phyloP scores from a whole-genome alignment of 2,113 vertebrate genomes.

The Misgurnus mizolepis region DNA sequence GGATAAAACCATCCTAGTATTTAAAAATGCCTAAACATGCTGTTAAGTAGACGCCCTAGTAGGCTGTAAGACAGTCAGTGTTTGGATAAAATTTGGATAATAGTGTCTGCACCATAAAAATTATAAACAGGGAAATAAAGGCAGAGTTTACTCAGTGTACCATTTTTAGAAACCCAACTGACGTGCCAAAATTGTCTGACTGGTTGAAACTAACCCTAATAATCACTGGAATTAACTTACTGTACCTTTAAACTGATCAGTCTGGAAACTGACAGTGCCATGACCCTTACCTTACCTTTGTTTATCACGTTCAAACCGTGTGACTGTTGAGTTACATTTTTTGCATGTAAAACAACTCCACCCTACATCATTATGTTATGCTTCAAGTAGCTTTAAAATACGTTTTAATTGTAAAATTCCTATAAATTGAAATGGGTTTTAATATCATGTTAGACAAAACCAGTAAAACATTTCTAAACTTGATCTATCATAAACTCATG shows the following conservation, averaged over 20 bases:
- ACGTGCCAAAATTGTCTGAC: too few relatives aligned
- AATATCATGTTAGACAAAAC: too few relatives aligned
- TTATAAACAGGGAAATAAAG: neutral
- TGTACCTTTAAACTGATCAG: conserved; percentile 13
- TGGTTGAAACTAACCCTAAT: neutral
- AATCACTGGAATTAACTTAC: neutral
- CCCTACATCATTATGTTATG: too few relatives aligned
- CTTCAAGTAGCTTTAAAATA: too few relatives aligned
- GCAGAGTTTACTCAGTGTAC: neutral
- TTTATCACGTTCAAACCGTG: neutral
- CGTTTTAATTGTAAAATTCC: too few relatives aligned
- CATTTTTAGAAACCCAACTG: neutral
- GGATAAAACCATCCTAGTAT: too few relatives aligned
- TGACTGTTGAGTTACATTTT: neutral
- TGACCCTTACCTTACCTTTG: neutral
- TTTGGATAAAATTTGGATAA: neutral
- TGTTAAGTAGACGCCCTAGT: neutral
- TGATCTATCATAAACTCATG: too few relatives aligned
- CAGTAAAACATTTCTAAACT: too few relatives aligned
- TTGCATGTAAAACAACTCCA: neutral
- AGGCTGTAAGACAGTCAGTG: neutral
- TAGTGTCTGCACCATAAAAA: neutral
- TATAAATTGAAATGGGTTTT: too few relatives aligned
- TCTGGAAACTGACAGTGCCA: conserved; percentile 5
- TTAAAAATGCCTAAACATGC: too few relatives aligned